Evolutionary conservation across 2,888 invertebrate genomes (phyloP), one percentile per base, ranked within the genome.

Genomic region (Temnothorax unifasciatus): DNA sequence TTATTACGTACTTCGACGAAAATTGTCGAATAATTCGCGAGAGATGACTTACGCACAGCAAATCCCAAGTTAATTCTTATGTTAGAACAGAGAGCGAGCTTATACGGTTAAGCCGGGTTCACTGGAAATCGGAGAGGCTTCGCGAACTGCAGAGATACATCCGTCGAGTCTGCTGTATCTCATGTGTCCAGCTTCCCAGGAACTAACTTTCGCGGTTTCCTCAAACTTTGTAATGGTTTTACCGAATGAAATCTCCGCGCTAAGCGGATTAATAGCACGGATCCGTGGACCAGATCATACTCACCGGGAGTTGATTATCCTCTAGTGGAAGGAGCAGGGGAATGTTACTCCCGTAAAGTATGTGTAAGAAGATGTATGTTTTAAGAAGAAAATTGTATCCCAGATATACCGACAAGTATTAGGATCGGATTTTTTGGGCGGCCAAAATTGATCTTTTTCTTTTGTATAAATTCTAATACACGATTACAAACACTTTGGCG

Each of bases 191-290:
- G 54, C 61, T 68, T 86, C 75, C 75, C 82, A 61, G 68, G 68
- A 61, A 63, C 64, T 57, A 64, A 85, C 88, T 83, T 84, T 82
- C 83, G 61, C 61, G 81, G 82, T 68, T 84, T 47, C 82, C 52
- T 38, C 71, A 59, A 90, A 90, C 83, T 85, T 86, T 34, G 57
- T 86, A 82, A 88, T 84, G 81, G 82, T 86, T 90, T 81, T 59
- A 87, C 63, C 41, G 90, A 85, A 85, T 85, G 75, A 81, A 81
- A 85, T 81, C 29, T 64, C 66, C 18, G 18, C 29, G 61, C 84
- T 89, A 88, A 89, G 89, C 73, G 79, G 88, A 89, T 89, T 88
- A 89, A 81, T 71, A 82, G 71, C 71, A 57, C 69, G 54, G 63
- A 86, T 82, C 83, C 75, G 75, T 69, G 77, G 83, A 34, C 73